Percentiles rank a stretch among this genome's conserved stretches.
phyloP scores from a whole-genome alignment of 2,888 invertebrate genomes.

The Argyra leucocephala region DNA sequence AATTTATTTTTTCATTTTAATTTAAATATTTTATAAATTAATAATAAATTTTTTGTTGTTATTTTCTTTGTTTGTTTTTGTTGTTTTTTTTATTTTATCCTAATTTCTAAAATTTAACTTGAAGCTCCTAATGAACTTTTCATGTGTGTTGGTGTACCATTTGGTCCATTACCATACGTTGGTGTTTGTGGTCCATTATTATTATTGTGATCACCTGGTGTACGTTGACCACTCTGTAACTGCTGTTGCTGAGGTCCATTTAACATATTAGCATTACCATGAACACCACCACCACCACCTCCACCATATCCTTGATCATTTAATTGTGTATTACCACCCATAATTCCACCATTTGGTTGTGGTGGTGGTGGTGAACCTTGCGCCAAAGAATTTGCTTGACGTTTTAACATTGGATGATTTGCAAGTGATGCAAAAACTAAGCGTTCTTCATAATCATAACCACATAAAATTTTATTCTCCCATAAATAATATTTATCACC shows the following conservation, averaged over 20 bases:
- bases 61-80: neutral
- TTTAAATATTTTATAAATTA: neutral
- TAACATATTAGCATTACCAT: conserved; percentile 22
- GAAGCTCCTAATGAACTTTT: conserved; percentile 42
- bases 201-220: conserved; percentile 39
- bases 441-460: conserved; percentile 94
- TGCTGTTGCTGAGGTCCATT: conserved; percentile 18
- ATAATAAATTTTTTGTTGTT: neutral
- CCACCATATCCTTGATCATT: conserved; percentile 26
- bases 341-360: conserved; percentile 30
- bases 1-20: neutral
- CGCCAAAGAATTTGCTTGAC: conserved; percentile 40
- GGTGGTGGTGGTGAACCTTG: conserved; percentile 36
- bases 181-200: conserved; percentile 39
- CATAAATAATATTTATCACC: conserved; percentile 94
- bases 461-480: conserved; percentile 95
- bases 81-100: neutral
- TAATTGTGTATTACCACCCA: conserved; percentile 24
- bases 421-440: conserved; percentile 92
- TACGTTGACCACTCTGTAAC: conserved; percentile 36
- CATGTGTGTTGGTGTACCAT: conserved; percentile 39
- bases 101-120: conserved; percentile 39
- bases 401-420: conserved; percentile 60
- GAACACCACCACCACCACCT: conserved; percentile 28
- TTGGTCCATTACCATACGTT: conserved; percentile 35